These are phyloP conservation scores for Etheostoma perlongum DNA, from an alignment of 2,797 vertebrate genomes.

Conservation along the genomic window DNA sequence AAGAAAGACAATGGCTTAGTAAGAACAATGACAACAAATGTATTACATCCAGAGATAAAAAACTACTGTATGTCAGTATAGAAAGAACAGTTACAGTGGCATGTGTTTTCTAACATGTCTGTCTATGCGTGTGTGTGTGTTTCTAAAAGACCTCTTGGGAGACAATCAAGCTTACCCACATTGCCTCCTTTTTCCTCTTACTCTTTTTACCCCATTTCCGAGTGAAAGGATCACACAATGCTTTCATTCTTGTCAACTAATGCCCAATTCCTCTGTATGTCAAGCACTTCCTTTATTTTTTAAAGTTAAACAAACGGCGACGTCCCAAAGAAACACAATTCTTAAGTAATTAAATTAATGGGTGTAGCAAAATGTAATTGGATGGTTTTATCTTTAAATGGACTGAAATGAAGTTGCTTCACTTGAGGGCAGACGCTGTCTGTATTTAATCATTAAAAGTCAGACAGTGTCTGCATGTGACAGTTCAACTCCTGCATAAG, in stretches of 20 bases:
- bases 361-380: constrained; percentile 65
- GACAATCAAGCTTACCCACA: neutral
- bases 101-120: neutral
- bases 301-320: constrained; percentile 40
- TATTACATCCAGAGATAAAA: neutral
- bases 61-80: neutral
- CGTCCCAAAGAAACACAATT: constrained; percentile 41
- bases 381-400: constrained; percentile 60
- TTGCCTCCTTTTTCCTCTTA: neutral
- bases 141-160: neutral
- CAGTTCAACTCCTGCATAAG: constrained; percentile 44
- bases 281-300: constrained; percentile 47
- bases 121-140: neutral
- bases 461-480: constrained; percentile 56
- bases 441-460: constrained; percentile 71
- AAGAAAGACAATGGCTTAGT: constrained; percentile 8
- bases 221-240: constrained; percentile 19
- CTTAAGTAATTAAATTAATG: constrained; percentile 62
- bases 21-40: neutral
- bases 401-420: constrained; percentile 56
- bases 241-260: constrained; percentile 9
- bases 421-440: constrained; percentile 48
- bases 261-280: constrained; percentile 2
- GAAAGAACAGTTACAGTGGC: neutral
- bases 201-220: neutral